Evolutionary conservation across 1,140 invertebrate genomes (phyloP), one percentile per base, ranked within the genome.

Genomic region (Pomacea maculata): DNA sequence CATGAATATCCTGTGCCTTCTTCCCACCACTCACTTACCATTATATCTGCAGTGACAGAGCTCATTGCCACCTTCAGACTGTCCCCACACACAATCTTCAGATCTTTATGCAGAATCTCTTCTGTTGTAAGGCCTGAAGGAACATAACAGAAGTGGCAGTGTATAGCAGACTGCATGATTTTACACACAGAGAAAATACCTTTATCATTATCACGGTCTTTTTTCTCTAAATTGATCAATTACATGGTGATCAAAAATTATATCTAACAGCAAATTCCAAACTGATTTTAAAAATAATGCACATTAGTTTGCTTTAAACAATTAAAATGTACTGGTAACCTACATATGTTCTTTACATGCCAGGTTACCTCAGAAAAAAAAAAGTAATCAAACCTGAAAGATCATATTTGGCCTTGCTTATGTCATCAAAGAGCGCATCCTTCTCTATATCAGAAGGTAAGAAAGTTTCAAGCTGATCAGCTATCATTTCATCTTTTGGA

Each of bases 21-120:
- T 45, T 45, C 34, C 34, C 34, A 45, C 11, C 19, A 63, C 19
- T 82, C 65, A 78, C 77, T 82, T 85, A 91, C 89, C 84, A 87
- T 83, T 5, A 93, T 92, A 10, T 93, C 86, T 64, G 94, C 91
- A 1, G 94, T 93, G 67, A 95, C 89, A 12, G 93, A 93, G 5
- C 92, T 90, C 64, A 95, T 92, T 2, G 94, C 93, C n/a, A 95
- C 88, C 4, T 89, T 92, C 68, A 85, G 82, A 70, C 78, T 82
- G 21, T 84, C 82, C 54, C 85, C 83, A 63, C 90, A 88, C 6
- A 94, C 86, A 34, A 94, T 77, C 92, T 95, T 95, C 63, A 94
- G 87, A 86, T 95, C 94, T 87, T 93, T 94, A n/a, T 92, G 91
- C 63, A 95, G 86, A 17, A 95, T 88, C 85, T 95, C 93, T 14